These are phyloP conservation scores for Coleophora deauratella DNA, from an alignment of 2,888 invertebrate species.

Conservation along the genomic window DNA sequence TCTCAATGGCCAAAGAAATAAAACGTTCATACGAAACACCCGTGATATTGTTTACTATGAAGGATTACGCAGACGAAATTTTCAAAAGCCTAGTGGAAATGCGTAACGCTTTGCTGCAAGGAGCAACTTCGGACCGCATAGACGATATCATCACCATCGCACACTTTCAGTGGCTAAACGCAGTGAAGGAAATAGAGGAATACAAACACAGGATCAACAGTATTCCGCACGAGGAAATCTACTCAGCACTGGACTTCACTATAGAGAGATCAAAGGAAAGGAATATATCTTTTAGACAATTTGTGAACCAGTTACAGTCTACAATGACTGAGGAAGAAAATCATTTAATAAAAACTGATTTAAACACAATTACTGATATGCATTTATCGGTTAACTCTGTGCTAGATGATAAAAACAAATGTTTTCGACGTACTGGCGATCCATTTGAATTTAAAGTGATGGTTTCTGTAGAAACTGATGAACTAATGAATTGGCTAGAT, in stretches of 20 bases:
- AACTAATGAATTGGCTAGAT: constrained; percentile 37
- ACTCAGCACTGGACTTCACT: constrained; percentile 26
- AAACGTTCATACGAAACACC: constrained; percentile 30
- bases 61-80: constrained; percentile 26
- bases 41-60: constrained; percentile 31
- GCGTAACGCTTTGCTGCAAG: constrained; percentile 16
- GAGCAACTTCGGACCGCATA: constrained; percentile 12
- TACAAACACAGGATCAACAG: constrained; percentile 23
- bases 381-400: constrained; percentile 20
- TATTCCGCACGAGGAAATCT: constrained; percentile 24
- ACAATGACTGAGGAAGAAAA: constrained; percentile 18
- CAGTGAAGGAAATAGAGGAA: constrained; percentile 26
- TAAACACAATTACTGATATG: constrained; percentile 24
- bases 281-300: constrained; percentile 15
- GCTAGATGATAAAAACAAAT: constrained; percentile 25
- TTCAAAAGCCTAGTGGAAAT: constrained; percentile 20
- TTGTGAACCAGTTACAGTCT: constrained; percentile 12
- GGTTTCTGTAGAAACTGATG: constrained; percentile 24
- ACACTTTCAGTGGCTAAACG: constrained; percentile 31
- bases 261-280: constrained; percentile 21
- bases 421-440: constrained; percentile 8
- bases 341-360: constrained; percentile 18
- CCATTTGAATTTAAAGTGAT: no score
- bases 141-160: constrained; percentile 22
- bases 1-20: constrained; percentile 27